Evolutionary conservation across 1,140 invertebrate species (phyloP), one percentile per base, ranked within the genome.

Genomic region (Paraescarpia echinospica): DNA sequence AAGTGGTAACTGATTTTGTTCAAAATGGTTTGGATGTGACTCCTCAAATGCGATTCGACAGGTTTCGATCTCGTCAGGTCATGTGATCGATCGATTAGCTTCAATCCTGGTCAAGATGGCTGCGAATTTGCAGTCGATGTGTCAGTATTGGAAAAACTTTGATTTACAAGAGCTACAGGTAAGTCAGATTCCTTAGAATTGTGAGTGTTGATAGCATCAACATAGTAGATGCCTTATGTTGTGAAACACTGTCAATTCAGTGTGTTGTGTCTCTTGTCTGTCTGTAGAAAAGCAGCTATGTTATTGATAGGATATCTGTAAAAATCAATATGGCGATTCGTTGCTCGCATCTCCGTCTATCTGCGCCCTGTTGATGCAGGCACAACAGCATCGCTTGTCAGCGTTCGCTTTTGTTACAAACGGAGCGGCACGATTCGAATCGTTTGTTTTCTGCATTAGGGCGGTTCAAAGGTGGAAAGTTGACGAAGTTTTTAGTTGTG

Each of bases 101-200:
- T 34, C 33, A 90, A 77, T 77, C 59, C 59, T 34, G 90, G 51
- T 33, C 91, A 92, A 92, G 95, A 96, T 96, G 96, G 96, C 96
- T 96, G 96, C 96, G 93, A 96, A 96, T 95, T 94, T 96, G 95
- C 96, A 96, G 96, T 96, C 96, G 95, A 95, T 96, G 95, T 95
- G 94, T 95, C 95, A 96, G 94, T 96, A 95, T 95, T 96, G 96
- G 96, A 96, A 96, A 96, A 95, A 96, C 92, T 96, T 96, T 94
- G 95, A 96, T 95, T 95, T 96, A 94, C 96, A 95, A 94, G 95
- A 95, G 93, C 94, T 96, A 93, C 96, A 96, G 96, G 96, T 96
- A 95, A 95, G 94, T 33, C 34, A 90, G 59, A 77, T 77, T 77
- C 59, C 59, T 18, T 31, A 77, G 59, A 4, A 33, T 91, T 41